Evolutionary conservation across 2,888 invertebrate genomes (phyloP).

Genomic region (Dolichomitus sp.): DNA sequence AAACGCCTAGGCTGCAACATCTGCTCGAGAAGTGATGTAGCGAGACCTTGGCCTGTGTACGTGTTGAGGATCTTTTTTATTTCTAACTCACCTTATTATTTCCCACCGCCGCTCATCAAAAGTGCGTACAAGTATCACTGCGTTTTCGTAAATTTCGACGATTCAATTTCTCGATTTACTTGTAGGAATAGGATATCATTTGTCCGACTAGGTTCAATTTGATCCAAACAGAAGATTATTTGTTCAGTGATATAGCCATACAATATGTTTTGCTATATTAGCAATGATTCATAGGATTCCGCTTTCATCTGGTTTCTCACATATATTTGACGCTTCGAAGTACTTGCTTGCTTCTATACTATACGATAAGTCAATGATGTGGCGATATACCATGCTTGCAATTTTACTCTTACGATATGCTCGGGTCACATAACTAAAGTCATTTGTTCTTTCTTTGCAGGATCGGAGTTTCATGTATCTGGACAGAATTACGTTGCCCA

Average conservation of each 20-base stretch:
- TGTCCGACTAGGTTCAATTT: not conserved
- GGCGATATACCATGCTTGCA: not conserved
- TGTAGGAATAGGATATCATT: not conserved
- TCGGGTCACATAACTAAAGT: not conserved
- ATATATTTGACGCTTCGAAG: not conserved
- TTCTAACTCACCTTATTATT: not conserved
- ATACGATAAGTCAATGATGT: not conserved
- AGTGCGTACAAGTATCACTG: not conserved
- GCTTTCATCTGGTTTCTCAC: not conserved
- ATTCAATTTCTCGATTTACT: not conserved
- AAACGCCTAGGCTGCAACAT: slow-evolving; percentile 21
- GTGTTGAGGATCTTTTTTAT: slow-evolving; percentile 5
- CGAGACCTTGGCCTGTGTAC: slow-evolving; percentile 50
- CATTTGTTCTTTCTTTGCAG: slow-evolving; percentile 69
- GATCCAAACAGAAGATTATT: not conserved
- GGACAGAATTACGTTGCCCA: slow-evolving; percentile 84
- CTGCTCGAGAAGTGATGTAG: slow-evolving; percentile 29
- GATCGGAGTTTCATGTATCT: slow-evolving; percentile 84
- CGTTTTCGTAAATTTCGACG: not conserved
- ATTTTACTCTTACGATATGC: not conserved
- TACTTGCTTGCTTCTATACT: not conserved
- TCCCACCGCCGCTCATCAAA: not conserved
- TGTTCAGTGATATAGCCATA: not conserved
- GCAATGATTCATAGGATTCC: slow-evolving; percentile 16
- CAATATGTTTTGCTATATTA: not conserved